phyloP scores from a whole-genome alignment of 2,888 invertebrate genomes.

The Thymelicus lineola region DNA sequence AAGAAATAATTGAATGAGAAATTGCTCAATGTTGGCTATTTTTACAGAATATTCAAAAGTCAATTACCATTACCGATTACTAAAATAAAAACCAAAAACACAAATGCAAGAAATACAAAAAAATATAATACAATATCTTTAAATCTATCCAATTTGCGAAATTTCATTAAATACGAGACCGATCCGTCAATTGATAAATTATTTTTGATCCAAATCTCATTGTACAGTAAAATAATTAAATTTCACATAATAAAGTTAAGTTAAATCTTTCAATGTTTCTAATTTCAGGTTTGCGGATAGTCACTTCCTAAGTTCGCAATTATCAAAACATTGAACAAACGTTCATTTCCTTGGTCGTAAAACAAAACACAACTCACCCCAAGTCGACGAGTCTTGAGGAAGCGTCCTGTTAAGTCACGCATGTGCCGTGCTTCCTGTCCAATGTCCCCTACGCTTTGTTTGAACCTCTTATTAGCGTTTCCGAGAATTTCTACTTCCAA shows the following conservation, averaged over 20 bases:
- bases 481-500: constrained; percentile 10
- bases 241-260: too few relatives aligned
- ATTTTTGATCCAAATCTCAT: too few relatives aligned
- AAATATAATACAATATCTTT: too few relatives aligned
- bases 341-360: constrained; percentile 6
- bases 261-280: too few relatives aligned
- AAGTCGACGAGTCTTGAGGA: constrained; percentile 63
- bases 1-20: neutral
- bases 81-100: neutral
- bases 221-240: too few relatives aligned
- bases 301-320: constrained; percentile 1
- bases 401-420: constrained; percentile 78
- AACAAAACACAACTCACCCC: constrained; percentile 17
- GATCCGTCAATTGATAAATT: too few relatives aligned
- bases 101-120: too few relatives aligned
- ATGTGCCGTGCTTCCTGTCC: constrained; percentile 75
- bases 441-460: constrained; percentile 57
- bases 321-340: neutral
- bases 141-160: too few relatives aligned
- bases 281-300: neutral
- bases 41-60: too few relatives aligned
- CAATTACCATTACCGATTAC: too few relatives aligned
- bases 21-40: too few relatives aligned
- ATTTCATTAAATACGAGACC: too few relatives aligned
- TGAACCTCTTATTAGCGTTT: constrained; percentile 35